Evolutionary conservation across 2,888 invertebrate genomes (phyloP), one percentile per base, ranked within the genome.

Genomic region (Priocnemis perturbator): DNA sequence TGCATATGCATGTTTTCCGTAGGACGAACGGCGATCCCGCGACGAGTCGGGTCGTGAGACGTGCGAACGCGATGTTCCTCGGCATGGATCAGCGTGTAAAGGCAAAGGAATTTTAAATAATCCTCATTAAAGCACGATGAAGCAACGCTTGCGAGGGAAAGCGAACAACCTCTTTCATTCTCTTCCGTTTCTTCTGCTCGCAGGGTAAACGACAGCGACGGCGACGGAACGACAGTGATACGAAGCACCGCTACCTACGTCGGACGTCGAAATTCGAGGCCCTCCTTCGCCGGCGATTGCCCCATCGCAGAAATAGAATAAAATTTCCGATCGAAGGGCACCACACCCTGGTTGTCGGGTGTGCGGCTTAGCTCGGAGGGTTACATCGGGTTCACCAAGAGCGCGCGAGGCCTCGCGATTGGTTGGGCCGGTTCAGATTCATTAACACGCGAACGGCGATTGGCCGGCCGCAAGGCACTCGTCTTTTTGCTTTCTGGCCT

Each of bases 391-490:
- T 77, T 77, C 71, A 79, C 70, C 70, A 62, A 66, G 72, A 74
- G 69, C 70, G 71, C 67, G 69, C 58, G 63, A 50, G 69, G 67
- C 48, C 23, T 69, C 73, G 71, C 81, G 75, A 86, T 86, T 86
- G 86, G 86, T 76, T 69, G 82, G 78, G 81, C 79, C 74, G 80
- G 83, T 84, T 87, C 77, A 79, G 86, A 86, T 87, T 86, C 86
- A 86, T 86, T 86, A 86, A 84, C 83, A 78, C 81, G 81, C 77
- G 80, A 71, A 68, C 76, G 64, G 70, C 76, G 79, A 86, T 85
- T 86, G 86, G 85, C 82, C 76, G 80, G 74, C 76, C 69, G 66
- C 66, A 72, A 69, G 75, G 74, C 70, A 63, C 77, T 81, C 79
- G 78, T 82, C 83, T 79, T 84, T 86, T 84, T 83, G 81, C 82